Conservation (phyloP, 2,113 vertebrate genomes). For the Cygnus atratus region DNA sequence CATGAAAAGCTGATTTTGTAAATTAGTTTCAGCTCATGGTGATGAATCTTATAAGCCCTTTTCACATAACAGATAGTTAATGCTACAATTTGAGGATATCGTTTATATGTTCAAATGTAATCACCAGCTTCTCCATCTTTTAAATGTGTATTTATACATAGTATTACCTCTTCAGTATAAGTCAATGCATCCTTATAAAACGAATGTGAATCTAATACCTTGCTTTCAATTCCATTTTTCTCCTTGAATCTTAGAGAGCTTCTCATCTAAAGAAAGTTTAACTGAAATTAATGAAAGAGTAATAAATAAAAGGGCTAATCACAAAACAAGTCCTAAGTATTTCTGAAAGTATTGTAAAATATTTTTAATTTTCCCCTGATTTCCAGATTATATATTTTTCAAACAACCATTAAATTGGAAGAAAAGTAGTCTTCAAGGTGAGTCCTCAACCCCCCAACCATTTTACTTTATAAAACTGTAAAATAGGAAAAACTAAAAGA, state of each 20-base stretch:
- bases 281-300: background rate
- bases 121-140: background rate
- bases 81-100: background rate
- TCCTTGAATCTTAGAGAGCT: background rate
- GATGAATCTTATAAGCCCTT: background rate
- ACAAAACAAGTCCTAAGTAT: rapidly evolving
- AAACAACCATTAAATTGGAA: background rate
- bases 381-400: background rate
- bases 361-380: background rate
- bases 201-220: background rate
- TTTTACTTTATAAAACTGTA: background rate
- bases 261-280: background rate
- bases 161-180: background rate
- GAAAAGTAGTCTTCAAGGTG: background rate
- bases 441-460: rapidly evolving
- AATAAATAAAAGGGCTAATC: background rate
- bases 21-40: background rate
- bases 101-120: background rate
- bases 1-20: background rate
- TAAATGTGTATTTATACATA: background rate
- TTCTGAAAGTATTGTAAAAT: background rate
- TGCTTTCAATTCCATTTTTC: background rate
- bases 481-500: rapidly evolving
- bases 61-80: background rate
- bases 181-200: background rate